A percentile compares a stretch with the other conserved stretches of the same genome.
Evolutionary conservation across 2,888 invertebrate genomes (phyloP).

Genomic region (Oxytorus armatus): DNA sequence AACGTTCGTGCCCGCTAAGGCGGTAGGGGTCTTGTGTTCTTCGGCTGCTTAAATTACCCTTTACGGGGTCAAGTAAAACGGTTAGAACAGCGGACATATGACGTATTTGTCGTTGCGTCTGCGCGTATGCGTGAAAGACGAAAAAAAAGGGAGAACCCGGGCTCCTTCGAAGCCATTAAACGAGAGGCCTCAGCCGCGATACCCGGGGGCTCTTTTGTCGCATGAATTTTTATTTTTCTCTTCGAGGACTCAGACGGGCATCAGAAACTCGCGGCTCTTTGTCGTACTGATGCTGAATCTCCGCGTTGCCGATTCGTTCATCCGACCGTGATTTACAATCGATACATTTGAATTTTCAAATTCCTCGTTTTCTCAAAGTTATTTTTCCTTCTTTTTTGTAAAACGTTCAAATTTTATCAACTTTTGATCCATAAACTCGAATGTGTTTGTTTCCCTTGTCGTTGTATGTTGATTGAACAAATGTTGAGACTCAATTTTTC

Average conservation of each 20-base stretch:
- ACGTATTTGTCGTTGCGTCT: constrained; percentile 29
- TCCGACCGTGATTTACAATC: not conserved
- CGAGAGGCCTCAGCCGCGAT: constrained; percentile 21
- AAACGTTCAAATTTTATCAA: no score
- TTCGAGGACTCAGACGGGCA: constrained; percentile 42
- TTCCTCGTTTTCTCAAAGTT: not conserved
- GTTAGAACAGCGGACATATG: constrained; percentile 50
- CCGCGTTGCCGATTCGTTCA: no score
- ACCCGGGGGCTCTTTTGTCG: constrained; percentile 46
- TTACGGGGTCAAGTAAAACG: constrained; percentile 65
- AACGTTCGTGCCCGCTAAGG: constrained; percentile 47
- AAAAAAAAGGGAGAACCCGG: constrained; percentile 35
- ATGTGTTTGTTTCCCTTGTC: not conserved
- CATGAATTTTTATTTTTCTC: constrained; percentile 15
- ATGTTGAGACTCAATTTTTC: not conserved
- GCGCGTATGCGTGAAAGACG: constrained; percentile 40
- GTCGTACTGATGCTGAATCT: constrained; percentile 11
- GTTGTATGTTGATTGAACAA: not conserved
- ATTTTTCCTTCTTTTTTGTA: not conserved
- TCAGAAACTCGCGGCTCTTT: constrained; percentile 34
- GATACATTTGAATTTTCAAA: not conserved
- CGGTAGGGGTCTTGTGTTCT: constrained; percentile 49
- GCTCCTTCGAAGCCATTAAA: constrained; percentile 33
- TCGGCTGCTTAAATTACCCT: constrained; percentile 65
- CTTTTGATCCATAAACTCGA: no score